Base-by-base conservation (phyloP, 2,888 invertebrate genomes). In the Drosophila merina region DNA sequence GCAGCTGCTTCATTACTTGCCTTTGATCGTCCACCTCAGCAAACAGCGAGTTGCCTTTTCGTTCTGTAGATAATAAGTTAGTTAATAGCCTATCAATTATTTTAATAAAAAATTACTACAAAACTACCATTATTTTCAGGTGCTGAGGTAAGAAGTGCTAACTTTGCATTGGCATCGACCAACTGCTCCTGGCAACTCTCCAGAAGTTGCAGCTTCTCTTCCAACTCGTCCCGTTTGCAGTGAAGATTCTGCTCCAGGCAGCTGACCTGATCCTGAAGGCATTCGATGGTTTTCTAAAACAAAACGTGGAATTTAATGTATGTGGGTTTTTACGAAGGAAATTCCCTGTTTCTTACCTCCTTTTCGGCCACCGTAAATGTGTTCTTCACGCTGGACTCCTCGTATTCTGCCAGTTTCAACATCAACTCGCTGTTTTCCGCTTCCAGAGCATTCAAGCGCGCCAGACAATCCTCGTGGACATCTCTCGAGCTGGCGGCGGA, bases 1-100 rank as follows among this genome's bases (percentile, higher is more conserved):
- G 89, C 68, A 93, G 91, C 66, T 93, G 93, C 9, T 93, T 93
- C 94, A 94, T 94, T 74, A 93, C 93, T 78, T 94, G 94, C 26
- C 94, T 92, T 76, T 94, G 94, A 80, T 94, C 94, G 75, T 94
- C 94, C 0, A 94, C 94, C 88, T 94, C 94, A 59, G 94, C 94
- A 90, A 94, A 94, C 76, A 94, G 90, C 0, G 94, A 94, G 79
- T 94, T 94, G 0, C 94, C 94, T 88, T 94, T 94, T 12, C 93
- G 92, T 88, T 94, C 94, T 94, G 86, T 28, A 71, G 56, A 8
- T 2, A 47, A 47, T 76, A 66, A 66, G 12, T 30, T 1, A 31
- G 4, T 38, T 8, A 4, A 1, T 6, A 2, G 0, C 4, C 1
- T 7, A 8, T 1, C n/a, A n/a, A 10, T 0, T 2, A 3, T 7